Conservation (phyloP, 2,797 vertebrate genomes). For the Gymnothorax reevesii region DNA sequence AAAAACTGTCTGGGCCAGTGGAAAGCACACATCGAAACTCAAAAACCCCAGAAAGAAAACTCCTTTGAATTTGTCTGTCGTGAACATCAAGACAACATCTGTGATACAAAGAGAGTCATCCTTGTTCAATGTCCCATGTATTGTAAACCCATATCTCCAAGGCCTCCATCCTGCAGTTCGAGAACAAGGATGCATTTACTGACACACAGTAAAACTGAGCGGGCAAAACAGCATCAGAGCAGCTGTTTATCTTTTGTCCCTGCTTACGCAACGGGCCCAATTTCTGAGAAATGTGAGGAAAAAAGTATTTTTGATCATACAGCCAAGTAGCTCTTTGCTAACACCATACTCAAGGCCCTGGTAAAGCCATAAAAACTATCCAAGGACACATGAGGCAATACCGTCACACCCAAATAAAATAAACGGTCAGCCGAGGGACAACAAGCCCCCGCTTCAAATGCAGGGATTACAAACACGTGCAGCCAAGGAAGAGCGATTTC, state of each 20-base stretch:
- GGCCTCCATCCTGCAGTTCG: background rate
- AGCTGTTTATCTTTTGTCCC: background rate
- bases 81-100: background rate
- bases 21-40: background rate
- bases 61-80: background rate
- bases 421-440: slow-evolving; percentile 6
- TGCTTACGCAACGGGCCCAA: background rate
- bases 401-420: slow-evolving; percentile 30
- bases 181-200: background rate
- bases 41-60: background rate
- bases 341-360: background rate
- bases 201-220: background rate
- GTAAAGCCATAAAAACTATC: background rate
- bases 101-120: background rate
- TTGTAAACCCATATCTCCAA: background rate
- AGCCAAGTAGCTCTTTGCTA: background rate
- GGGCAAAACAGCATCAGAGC: background rate
- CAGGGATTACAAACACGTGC: slow-evolving; percentile 27
- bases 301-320: background rate
- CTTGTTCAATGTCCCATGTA: background rate
- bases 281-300: background rate
- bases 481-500: background rate
- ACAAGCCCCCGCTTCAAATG: slow-evolving; percentile 5
- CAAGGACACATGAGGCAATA: slow-evolving; percentile 31
- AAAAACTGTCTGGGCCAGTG: background rate